Conservation (phyloP, 2,888 invertebrate species). For the Dynastes grantii region DNA sequence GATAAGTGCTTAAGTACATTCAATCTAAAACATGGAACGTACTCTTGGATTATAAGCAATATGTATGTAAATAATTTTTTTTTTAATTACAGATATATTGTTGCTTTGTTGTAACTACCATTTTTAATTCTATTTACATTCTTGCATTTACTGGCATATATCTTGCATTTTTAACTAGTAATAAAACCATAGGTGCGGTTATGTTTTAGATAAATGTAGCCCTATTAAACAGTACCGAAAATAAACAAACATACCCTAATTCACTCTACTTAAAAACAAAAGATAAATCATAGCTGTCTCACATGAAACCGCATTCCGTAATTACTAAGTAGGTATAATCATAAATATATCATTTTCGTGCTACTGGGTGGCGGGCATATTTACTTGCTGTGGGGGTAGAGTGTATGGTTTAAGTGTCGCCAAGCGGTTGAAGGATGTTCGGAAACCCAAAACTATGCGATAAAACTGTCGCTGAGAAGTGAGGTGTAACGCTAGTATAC, state of each 20-base stretch:
- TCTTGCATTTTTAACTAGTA: no score
- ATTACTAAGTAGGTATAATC: constrained; percentile 38
- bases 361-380: constrained; percentile 30
- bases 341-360: constrained; percentile 46
- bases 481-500: background rate
- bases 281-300: constrained; percentile 9
- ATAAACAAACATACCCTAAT: constrained; percentile 8
- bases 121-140: no score
- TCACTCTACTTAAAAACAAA: background rate
- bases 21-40: no score
- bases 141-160: no score
- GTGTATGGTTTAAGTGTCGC: background rate
- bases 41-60: no score
- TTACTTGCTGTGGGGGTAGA: constrained; percentile 16
- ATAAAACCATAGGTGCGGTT: background rate
- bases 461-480: constrained; percentile 27
- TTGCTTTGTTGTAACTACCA: no score
- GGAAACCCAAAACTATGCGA: constrained; percentile 23
- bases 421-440: constrained; percentile 14
- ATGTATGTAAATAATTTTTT: no score
- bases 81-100: no score
- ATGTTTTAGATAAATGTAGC: background rate
- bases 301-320: constrained; percentile 14
- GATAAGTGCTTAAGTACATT: no score
- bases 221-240: background rate